Evolutionary conservation across 2,888 invertebrate genomes (phyloP), one percentile per base, ranked within the genome.

Genomic region (Ophioninae sp.): DNA sequence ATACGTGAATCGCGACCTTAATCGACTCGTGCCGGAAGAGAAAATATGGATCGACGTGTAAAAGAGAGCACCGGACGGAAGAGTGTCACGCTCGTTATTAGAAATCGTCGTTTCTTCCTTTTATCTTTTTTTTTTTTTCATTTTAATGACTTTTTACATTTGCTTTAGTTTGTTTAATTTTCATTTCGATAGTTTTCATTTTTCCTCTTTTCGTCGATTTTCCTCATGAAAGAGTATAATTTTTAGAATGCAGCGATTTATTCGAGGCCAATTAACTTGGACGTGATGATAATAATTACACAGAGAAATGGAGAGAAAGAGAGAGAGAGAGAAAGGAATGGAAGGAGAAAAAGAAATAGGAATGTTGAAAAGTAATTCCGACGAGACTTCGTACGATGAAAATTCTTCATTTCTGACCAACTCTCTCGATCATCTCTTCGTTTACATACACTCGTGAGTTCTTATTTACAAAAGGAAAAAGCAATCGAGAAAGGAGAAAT

Each of bases 1-100:
- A 17, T 17, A 50, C 50, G 50, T 50, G 50, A 17, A 13, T 50
- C 50, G 39, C 77, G 83, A 83, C 83, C 83, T 80, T 83, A 80
- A 83, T 83, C 83, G 83, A 80, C 72, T 64, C 73, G 64, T 59
- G 59, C 57, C 62, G 75, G 21, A 81, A 67, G 76, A 79, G 78
- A 84, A 84, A 84, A 81, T 56, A 17, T 10, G 65, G 81, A 81
- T 73, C 77, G 59, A 61, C 30, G 39, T 39, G 13, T 17, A 20
- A 74, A 61, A 37, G 77, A 81, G 69, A 57, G 65, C 68, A 17
- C 39, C 10, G 68, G 57, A 67, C 70, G 50, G 68, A 77, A 68
- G 77, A 80, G 76, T 80, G 72, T 76, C 72, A 39, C 64, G 80
- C 64, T 76, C 80, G 65, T 21, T 41, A 59, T 65, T 78, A 73